Percentiles rank a stretch among this genome's conserved stretches.
Evolutionary conservation across 2,797 vertebrate species (phyloP).

Genomic region (Mormyrus hasselquistii): DNA sequence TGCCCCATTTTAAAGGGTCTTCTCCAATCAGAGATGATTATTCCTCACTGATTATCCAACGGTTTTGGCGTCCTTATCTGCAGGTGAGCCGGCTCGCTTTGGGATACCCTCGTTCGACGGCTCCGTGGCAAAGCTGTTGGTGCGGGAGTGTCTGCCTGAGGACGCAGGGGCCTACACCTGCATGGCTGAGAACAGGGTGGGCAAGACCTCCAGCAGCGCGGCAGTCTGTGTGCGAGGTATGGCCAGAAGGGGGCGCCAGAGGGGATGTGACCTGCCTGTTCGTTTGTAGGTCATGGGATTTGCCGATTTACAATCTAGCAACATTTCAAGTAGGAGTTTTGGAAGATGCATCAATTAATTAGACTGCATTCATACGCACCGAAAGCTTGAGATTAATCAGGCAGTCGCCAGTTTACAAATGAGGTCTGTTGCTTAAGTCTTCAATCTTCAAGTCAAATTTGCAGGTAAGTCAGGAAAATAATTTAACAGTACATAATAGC

Average conservation of each 20-base stretch:
- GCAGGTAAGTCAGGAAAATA: background rate
- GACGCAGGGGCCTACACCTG: constrained; percentile 66
- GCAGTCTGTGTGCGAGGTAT: constrained; percentile 60
- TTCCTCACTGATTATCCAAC: background rate
- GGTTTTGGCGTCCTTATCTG: constrained; percentile 22
- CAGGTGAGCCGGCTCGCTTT: constrained; percentile 54
- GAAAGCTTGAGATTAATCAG: background rate
- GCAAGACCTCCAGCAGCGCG: constrained; percentile 59
- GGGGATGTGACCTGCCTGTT: background rate
- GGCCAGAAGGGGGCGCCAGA: background rate
- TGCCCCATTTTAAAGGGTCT: background rate
- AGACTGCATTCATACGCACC: background rate
- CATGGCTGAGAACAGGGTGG: constrained; percentile 55
- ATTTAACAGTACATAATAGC: background rate
- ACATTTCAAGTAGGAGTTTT: background rate
- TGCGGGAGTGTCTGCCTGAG: constrained; percentile 60
- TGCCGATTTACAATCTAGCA: background rate
- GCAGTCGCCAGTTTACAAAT: background rate
- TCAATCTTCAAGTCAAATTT: background rate
- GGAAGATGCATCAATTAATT: background rate
- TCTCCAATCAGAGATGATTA: background rate
- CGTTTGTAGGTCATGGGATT: background rate
- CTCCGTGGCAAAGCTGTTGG: constrained; percentile 44
- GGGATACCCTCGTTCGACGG: constrained; percentile 48
- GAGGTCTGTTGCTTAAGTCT: background rate